phyloP scores from a whole-genome alignment of 2,888 invertebrate species.

The Melinopterus prodromus region DNA sequence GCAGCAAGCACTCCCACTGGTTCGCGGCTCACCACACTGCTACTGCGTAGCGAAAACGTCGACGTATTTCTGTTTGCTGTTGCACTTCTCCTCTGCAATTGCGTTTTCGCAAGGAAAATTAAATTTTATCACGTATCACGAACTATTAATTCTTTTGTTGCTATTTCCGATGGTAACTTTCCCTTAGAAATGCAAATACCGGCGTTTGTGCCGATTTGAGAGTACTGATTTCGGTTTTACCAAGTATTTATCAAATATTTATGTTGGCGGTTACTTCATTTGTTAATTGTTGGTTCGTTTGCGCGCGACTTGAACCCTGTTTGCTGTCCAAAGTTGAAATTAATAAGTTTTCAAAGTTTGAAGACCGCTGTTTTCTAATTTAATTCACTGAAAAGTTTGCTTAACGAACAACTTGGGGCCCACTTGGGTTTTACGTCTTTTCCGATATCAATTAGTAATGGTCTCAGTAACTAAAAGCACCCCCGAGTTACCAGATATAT shows the following conservation, averaged over 20 bases:
- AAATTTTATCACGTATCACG: constrained; percentile 18
- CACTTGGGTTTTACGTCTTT: no score
- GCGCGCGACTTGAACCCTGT: background rate
- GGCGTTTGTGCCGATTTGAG: background rate
- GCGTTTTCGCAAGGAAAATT: constrained; percentile 11
- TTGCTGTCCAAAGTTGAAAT: background rate
- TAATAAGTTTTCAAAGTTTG: background rate
- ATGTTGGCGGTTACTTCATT: background rate
- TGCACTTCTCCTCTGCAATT: constrained; percentile 12
- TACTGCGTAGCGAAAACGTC: no score
- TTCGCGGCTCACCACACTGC: background rate
- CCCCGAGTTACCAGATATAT: no score
- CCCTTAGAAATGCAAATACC: background rate
- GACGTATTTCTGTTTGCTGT: constrained; percentile 9
- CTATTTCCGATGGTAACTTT: background rate
- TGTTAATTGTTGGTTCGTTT: background rate
- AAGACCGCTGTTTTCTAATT: background rate
- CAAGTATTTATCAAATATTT: background rate
- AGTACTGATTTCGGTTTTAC: no score
- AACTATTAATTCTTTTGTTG: constrained; percentile 15
- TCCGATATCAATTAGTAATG: no score
- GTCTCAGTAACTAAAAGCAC: no score
- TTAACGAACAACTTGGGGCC: no score
- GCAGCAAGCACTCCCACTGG: constrained; percentile 6
- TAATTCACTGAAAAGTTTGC: background rate